Evolutionary conservation across 2,797 vertebrate species (phyloP).

Genomic region (Hippopotamyrus pictus): DNA sequence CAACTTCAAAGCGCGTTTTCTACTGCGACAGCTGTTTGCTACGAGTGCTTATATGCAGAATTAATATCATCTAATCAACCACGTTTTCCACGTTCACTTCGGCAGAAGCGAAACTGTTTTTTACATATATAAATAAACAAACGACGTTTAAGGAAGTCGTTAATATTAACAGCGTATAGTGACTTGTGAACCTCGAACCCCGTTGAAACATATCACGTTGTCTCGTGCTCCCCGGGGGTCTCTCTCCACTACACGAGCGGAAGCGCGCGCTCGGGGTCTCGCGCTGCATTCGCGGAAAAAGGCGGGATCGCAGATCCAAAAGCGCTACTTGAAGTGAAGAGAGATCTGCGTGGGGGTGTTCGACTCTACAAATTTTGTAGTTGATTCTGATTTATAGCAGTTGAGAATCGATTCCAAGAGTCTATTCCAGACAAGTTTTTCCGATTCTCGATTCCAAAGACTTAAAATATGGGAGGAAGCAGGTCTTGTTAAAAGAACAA

Average conservation of each 20-base stretch:
- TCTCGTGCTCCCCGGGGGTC: neutral
- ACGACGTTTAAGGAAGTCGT: neutral
- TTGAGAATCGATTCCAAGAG: neutral
- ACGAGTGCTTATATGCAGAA: neutral
- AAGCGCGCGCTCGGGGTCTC: neutral
- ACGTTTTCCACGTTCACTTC: neutral
- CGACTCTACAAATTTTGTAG: neutral
- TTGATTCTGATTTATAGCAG: neutral
- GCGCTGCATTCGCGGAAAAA: neutral
- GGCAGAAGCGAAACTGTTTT: neutral
- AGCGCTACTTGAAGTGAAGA: neutral
- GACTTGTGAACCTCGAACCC: neutral
- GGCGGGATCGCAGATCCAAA: neutral
- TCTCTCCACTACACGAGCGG: neutral
- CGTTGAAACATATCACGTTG: neutral
- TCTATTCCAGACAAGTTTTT: neutral
- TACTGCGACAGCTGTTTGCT: neutral
- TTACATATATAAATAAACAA: neutral
- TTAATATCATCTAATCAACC: conserved; percentile 1
- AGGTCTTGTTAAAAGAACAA: neutral
- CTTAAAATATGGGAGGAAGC: neutral
- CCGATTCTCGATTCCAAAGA: neutral
- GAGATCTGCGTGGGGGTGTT: neutral
- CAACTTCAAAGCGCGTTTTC: neutral
- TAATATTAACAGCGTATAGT: neutral